A percentile compares a stretch with the other conserved stretches of the same genome.
These are phyloP conservation scores for Drosophila merina DNA, from an alignment of 2,888 invertebrate species.

Conservation along the genomic window DNA sequence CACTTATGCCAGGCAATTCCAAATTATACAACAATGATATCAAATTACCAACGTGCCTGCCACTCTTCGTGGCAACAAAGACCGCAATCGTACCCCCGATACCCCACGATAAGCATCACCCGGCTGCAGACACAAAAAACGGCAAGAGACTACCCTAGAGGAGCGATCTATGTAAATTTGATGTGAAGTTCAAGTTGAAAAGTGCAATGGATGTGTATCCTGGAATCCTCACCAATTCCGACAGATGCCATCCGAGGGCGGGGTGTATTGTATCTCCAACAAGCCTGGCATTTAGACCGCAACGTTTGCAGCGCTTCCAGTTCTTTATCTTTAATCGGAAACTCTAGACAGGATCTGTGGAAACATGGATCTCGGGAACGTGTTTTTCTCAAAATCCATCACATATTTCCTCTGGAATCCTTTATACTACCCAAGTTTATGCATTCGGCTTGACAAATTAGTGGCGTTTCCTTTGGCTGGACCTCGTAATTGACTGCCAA, in stretches of 20 bases:
- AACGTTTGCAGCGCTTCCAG: neutral
- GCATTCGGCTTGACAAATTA: constrained; percentile 9
- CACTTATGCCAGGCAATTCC: constrained; percentile 76
- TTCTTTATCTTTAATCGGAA: neutral
- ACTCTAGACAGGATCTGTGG: neutral
- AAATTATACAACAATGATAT: constrained; percentile 78
- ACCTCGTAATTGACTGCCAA: constrained; percentile 14
- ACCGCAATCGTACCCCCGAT: constrained; percentile 65
- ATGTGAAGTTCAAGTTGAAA: constrained; percentile 56
- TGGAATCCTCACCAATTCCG: constrained; percentile 27
- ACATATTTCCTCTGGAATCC: neutral
- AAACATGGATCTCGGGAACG: neutral
- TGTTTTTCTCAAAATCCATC: neutral
- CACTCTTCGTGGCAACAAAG: constrained; percentile 36
- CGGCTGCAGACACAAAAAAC: constrained; percentile 12
- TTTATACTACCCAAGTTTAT: neutral
- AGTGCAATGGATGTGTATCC: constrained; percentile 44
- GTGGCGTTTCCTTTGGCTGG: constrained; percentile 3
- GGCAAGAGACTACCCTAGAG: constrained; percentile 20
- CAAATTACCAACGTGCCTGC: constrained; percentile 68
- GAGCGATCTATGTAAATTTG: constrained; percentile 59
- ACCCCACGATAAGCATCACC: constrained; percentile 29
- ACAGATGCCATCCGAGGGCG: constrained; percentile 43
- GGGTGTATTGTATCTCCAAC: constrained; percentile 3
- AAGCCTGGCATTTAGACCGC: neutral